Conservation (phyloP, 2,888 invertebrate genomes). For the Blastobasis adustella region DNA sequence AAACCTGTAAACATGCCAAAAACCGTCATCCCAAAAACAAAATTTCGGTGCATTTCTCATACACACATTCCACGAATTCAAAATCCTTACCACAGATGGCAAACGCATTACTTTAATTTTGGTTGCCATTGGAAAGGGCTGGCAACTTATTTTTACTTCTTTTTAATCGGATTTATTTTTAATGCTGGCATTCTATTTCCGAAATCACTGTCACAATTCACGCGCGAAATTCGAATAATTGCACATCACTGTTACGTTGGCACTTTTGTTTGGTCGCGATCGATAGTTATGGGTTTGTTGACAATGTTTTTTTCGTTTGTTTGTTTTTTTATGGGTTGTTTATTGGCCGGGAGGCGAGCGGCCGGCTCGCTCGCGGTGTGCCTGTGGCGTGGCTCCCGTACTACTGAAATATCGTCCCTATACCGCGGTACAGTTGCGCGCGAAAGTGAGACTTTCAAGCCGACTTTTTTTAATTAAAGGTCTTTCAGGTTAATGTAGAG, state of each 20-base stretch:
- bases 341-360: slow-evolving; percentile 4
- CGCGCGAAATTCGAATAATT: slow-evolving; percentile 1
- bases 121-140: slow-evolving; percentile 36
- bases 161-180: slow-evolving; percentile 9
- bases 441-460: slow-evolving; percentile 12
- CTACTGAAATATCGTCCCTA: slow-evolving; percentile 46
- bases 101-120: slow-evolving; percentile 68
- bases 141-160: neutral
- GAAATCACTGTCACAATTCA: slow-evolving; percentile 25
- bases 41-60: slow-evolving; percentile 35
- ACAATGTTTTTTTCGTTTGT: slow-evolving; percentile 3
- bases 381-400: slow-evolving; percentile 39
- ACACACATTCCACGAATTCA: slow-evolving; percentile 27
- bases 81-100: slow-evolving; percentile 65
- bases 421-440: slow-evolving; percentile 27
- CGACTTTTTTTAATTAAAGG: too few species aligned
- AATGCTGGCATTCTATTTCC: slow-evolving; percentile 14
- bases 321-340: slow-evolving; percentile 7
- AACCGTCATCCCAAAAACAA: slow-evolving; percentile 35
- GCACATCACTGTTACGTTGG: neutral
- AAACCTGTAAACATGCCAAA: slow-evolving; percentile 64
- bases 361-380: slow-evolving; percentile 22
- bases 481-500: too few species aligned
- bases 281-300: slow-evolving; percentile 9
- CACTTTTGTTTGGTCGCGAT: slow-evolving; percentile 1